These are phyloP conservation scores for Dicyrtoma fusca DNA, from an alignment of 2,888 invertebrate genomes.

Conservation along the genomic window DNA sequence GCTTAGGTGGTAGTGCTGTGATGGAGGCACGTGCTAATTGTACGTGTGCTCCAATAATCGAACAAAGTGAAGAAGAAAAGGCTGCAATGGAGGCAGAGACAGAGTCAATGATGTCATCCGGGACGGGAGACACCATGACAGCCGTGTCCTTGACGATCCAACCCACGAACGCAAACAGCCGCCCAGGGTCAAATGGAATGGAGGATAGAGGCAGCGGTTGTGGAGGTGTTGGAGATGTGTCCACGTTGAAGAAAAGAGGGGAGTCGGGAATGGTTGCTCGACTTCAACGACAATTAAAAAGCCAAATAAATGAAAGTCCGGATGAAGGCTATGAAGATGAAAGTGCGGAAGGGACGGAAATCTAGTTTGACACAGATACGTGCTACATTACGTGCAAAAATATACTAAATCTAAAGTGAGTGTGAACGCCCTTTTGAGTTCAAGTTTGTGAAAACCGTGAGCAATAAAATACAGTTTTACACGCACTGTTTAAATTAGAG, in stretches of 20 bases:
- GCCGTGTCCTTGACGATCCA: not conserved
- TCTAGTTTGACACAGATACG: constrained; percentile 62
- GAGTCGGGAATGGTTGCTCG: constrained; percentile 39
- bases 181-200: not conserved
- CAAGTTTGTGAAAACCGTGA: not conserved
- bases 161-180: no score
- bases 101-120: constrained; percentile 9
- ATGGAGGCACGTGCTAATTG: constrained; percentile 12
- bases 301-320: constrained; percentile 69
- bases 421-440: not conserved
- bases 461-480: constrained; percentile 16
- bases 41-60: constrained; percentile 39
- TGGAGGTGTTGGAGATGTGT: not conserved
- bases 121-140: constrained; percentile 9
- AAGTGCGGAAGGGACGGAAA: constrained; percentile 69
- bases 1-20: not conserved
- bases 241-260: constrained; percentile 1
- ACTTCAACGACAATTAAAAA: constrained; percentile 53
- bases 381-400: not conserved
- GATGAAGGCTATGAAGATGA: constrained; percentile 88
- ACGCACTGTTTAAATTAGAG: not conserved
- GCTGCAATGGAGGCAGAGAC: constrained; percentile 35
- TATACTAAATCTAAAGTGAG: not conserved
- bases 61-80: constrained; percentile 41
- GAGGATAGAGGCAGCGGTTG: not conserved